Percentiles rank a stretch among this genome's conserved stretches.
These are phyloP conservation scores for Cephalopachus bancanus DNA, from an alignment of 2,797 vertebrate species.

Conservation along the genomic window DNA sequence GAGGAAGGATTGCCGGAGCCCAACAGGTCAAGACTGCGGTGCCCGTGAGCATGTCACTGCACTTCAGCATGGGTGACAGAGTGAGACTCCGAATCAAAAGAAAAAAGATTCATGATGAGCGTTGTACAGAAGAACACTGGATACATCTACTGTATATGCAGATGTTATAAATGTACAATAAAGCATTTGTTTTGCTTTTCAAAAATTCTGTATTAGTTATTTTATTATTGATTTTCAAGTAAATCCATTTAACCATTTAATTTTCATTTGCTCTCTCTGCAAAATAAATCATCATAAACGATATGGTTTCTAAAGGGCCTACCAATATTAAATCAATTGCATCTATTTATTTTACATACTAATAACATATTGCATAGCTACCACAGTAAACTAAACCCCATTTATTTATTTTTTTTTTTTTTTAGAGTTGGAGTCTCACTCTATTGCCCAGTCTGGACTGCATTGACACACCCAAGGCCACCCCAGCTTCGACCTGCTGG, in stretches of 20 bases:
- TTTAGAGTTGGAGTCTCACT: too few relatives aligned
- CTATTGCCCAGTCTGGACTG: too few relatives aligned
- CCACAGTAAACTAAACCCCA: background rate
- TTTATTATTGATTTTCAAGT: constrained; percentile 49
- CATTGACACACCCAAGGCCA: too few relatives aligned
- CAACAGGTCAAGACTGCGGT: too few relatives aligned
- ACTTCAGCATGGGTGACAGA: too few relatives aligned
- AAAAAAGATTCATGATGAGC: background rate
- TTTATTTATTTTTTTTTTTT: constrained; percentile 1
- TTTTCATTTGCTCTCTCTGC: background rate
- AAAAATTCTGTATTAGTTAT: constrained; percentile 49
- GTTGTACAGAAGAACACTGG: constrained; percentile 22
- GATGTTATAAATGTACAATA: constrained; percentile 83
- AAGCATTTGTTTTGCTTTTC: constrained; percentile 85
- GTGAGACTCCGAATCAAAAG: too few relatives aligned
- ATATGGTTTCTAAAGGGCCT: constrained; percentile 4
- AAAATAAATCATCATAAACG: background rate
- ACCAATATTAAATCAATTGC: constrained; percentile 10
- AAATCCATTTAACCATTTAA: constrained; percentile 22
- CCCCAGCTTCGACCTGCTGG: too few relatives aligned
- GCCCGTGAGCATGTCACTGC: too few relatives aligned
- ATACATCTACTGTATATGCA: constrained; percentile 61
- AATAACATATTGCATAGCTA: background rate
- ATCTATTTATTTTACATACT: background rate
- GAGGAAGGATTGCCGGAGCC: too few relatives aligned